Base-by-base conservation (phyloP, 2,797 vertebrate genomes). In the Sebastes dallii region DNA sequence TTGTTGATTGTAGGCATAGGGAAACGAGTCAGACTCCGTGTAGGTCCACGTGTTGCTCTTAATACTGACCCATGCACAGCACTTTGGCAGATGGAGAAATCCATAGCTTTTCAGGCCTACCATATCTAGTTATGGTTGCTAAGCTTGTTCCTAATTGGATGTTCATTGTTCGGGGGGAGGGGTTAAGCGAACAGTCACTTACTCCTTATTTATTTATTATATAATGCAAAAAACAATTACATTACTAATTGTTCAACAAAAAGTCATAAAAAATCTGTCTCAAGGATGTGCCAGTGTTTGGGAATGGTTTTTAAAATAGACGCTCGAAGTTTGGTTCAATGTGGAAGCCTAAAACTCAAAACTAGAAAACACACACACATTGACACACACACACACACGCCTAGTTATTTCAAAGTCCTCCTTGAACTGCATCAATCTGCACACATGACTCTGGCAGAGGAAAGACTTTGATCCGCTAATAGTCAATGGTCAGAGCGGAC, bases 351-450 rank as follows among this genome's bases (percentile, higher is more conserved):
- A 9, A 56, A 60, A 65, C 27, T 75, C n/a, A 34, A 60, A 81
- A 66, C 3, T 18, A 52, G 34, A 74, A 32, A 24, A 39, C 25
- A 58, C 10, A 50, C 25, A 25, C 30, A 46, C 59, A n/a, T 8
- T 20, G 18, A n/a, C 46, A 52, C 16, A 50, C 36, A 39, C 46
- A 52, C 46, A 52, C 46, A 52, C 20, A 34, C 1, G 8, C 24
- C 50, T 20, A 59, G 27, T 56, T 55, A 84, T 74, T 72, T 83
- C 50, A 84, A 79, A 83, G 76, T 80, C 29, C 34, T 78, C 25
- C 64, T 69, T 79, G 65, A 77, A 85, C 74, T 55, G 42, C 77
- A 65, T 81, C 68, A 76, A 72, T 72, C 56, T 67, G 74, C 85
- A 73, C 62, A 55, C 52, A 72, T 64, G 82, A 84, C 32, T 67